Evolutionary conservation across 2,797 vertebrate species (phyloP), one percentile per base, ranked within the genome.

Genomic region (Columba guinea): DNA sequence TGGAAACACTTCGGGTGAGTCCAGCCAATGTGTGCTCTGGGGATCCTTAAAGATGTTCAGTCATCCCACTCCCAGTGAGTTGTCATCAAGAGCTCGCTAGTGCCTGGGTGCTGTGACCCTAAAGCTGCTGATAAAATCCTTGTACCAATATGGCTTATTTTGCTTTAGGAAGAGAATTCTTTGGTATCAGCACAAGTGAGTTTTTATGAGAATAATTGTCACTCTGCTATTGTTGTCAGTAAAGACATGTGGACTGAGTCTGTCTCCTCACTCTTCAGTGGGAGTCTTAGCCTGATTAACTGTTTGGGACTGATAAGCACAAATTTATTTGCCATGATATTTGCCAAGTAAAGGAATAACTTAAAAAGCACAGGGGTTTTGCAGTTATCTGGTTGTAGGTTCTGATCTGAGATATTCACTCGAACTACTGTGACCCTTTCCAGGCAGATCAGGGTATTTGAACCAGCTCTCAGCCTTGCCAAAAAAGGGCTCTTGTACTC

Each of bases 1-100:
- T 99, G 86, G 99, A 99, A 93, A 99, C 98, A 2, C 98, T 99
- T 27, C 97, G 98, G 71, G 99, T 99, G 94, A 98, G 98, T 94
- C 56, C 37, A 22, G 1, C 75, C 30, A 10, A 2, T 0, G 1
- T 1, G 15, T 35, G 34, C 46, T 65, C 13, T 49, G 26, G 46
- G 13, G 35, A 37, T 67, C 8, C 70, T 39, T 27, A 8, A 12
- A 41, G 62, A 9, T 44, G 39, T n/a, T 80, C 58, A 7, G 30
- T 22, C 24, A 27, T 30, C 35, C 55, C 44, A 18, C 17, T 35
- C 22, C 16, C 13, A 3, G 8, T 11, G 49, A 49, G 28, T 3
- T 58, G n/a, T 37, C 44, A 24, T 15, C 13, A 65, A 62, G 41
- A 48, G 26, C 39, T 86, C 79, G 20, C 27, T 27, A 12, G 20